Conservation (phyloP, 2,797 vertebrate genomes). For the Pipistrellus nathusii region DNA sequence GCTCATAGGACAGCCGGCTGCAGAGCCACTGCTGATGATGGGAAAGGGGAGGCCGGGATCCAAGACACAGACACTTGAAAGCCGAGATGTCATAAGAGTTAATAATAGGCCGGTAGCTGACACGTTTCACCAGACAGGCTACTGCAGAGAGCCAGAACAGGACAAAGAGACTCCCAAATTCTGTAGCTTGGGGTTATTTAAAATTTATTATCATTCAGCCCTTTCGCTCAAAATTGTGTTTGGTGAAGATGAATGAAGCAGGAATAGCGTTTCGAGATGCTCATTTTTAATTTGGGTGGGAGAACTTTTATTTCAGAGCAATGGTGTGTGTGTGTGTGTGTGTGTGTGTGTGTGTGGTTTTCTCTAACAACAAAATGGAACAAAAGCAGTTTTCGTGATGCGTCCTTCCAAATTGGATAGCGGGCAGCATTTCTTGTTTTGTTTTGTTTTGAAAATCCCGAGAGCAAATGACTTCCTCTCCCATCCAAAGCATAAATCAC, state of each 20-base stretch:
- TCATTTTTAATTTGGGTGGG: background rate
- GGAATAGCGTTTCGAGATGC: background rate
- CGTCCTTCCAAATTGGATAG: conserved; percentile 14
- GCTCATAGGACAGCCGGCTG: background rate
- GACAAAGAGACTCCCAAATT: background rate
- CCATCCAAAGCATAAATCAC: conserved; percentile 67
- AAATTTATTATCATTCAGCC: background rate
- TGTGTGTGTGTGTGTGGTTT: background rate
- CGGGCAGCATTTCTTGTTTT: conserved; percentile 8
- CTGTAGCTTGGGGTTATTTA: background rate
- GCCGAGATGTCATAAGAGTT: background rate
- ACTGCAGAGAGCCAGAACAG: background rate
- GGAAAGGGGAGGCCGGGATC: background rate
- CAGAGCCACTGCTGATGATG: too few relatives aligned
- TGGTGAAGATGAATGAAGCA: background rate
- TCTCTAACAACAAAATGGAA: background rate
- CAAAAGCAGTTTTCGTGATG: conserved; percentile 8
- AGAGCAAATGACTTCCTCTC: conserved; percentile 70
- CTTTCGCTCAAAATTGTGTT: conserved; percentile 7
- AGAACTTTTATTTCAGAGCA: background rate
- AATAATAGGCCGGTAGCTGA: background rate
- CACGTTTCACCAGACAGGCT: background rate
- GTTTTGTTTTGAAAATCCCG: background rate
- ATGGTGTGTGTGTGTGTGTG: background rate
- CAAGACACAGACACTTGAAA: background rate